phyloP scores from a whole-genome alignment of 2,888 invertebrate genomes.

The Mimachlamys varia region DNA sequence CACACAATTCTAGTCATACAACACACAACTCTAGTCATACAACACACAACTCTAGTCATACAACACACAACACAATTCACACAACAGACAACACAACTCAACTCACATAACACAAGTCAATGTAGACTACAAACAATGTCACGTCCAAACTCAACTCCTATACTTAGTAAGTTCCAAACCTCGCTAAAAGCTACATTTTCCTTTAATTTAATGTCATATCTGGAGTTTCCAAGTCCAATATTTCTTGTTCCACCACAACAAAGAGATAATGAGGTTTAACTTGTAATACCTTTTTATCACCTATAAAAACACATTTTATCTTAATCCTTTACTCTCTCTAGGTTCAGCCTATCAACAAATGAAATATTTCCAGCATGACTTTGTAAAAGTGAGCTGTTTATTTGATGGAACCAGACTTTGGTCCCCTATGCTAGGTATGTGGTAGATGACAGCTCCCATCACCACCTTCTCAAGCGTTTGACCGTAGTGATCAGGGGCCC shows the following conservation, averaged over 20 bases:
- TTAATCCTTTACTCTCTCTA: background rate
- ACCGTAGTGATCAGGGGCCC: background rate
- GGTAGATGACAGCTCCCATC: background rate
- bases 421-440: background rate
- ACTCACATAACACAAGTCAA: too few relatives aligned
- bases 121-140: too few relatives aligned
- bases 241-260: background rate
- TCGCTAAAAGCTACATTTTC: too few relatives aligned
- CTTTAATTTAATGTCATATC: too few relatives aligned
- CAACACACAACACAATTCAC: too few relatives aligned
- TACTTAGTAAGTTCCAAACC: too few relatives aligned
- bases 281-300: background rate
- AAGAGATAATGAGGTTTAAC: background rate
- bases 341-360: conserved; percentile 25
- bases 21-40: too few relatives aligned
- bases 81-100: too few relatives aligned
- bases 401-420: background rate
- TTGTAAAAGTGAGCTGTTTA: background rate
- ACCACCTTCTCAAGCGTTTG: background rate
- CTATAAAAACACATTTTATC: conserved; percentile 4
- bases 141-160: too few relatives aligned
- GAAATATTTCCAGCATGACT: background rate
- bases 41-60: too few relatives aligned
- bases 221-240: background rate
- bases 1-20: too few relatives aligned